A percentile compares a stretch with the other conserved stretches of the same genome.
Conservation (phyloP, 2,888 invertebrate species). For the Auanema freiburgensis region DNA sequence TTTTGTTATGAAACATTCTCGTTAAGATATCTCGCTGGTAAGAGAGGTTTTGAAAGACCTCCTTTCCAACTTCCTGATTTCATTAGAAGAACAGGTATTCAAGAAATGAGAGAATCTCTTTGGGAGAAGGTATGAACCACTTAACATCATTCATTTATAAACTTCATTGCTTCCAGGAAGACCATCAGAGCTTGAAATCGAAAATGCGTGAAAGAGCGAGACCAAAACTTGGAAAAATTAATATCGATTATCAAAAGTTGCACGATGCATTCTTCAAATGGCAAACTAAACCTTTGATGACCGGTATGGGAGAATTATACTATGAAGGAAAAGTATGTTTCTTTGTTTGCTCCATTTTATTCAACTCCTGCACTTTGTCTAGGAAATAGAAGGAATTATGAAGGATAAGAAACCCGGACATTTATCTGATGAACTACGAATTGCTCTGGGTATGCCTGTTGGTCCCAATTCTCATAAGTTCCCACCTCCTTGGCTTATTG, state of each 20-base stretch:
- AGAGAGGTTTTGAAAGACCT: slow-evolving; percentile 96
- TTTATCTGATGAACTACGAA: slow-evolving; percentile 88
- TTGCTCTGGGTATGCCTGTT: slow-evolving; percentile 96
- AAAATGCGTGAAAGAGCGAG: slow-evolving; percentile 80
- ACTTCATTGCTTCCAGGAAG: slow-evolving; percentile 71
- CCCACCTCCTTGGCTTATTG: slow-evolving; percentile 93
- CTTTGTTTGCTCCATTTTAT: slow-evolving; percentile 6
- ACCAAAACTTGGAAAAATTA: slow-evolving; percentile 97
- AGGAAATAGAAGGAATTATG: slow-evolving; percentile 91
- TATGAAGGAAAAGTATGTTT: slow-evolving; percentile 74
- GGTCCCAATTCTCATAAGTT: slow-evolving; percentile 75
- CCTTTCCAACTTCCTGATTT: slow-evolving; percentile 98
- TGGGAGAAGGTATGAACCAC: slow-evolving; percentile 90
- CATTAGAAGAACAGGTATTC: slow-evolving; percentile 95
- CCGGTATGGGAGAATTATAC: slow-evolving; percentile 96
- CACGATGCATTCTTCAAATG: slow-evolving; percentile 99
- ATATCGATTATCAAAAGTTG: slow-evolving; percentile 98
- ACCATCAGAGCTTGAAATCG: slow-evolving; percentile 78
- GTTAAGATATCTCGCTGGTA: slow-evolving; percentile 80
- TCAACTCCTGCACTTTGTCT: background rate
- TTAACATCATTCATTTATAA: slow-evolving; percentile 22
- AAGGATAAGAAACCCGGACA: slow-evolving; percentile 99
- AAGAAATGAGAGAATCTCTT: slow-evolving; percentile 93
- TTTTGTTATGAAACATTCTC: slow-evolving; percentile 94
- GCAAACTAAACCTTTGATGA: slow-evolving; percentile 99